Conservation (phyloP, 2,113 vertebrate genomes). For the Ceyx cyanopectus region DNA sequence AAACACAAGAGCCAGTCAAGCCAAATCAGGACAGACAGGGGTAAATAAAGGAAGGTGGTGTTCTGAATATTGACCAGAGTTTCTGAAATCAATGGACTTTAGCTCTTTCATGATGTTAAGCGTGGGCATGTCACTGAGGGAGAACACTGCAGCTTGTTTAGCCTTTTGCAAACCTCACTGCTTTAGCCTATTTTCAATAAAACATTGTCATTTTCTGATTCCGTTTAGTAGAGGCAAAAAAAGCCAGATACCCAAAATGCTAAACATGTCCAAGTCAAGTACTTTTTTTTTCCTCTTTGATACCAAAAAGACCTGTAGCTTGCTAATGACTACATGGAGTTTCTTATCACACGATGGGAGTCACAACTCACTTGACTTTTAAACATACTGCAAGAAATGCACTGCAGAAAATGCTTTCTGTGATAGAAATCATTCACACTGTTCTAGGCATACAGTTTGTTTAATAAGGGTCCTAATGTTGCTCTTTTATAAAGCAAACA, state of each 20-base stretch:
- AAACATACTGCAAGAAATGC: not conserved
- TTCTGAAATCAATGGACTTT: not conserved
- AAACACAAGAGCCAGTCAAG: not conserved
- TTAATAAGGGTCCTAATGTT: not conserved
- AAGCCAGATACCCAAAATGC: not conserved
- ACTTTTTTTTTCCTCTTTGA: not conserved
- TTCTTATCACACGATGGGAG: not conserved
- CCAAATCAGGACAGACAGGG: not conserved
- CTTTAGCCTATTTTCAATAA: not conserved
- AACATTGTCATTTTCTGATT: not conserved
- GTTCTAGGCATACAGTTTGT: not conserved
- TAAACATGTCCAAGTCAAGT: not conserved
- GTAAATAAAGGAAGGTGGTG: not conserved
- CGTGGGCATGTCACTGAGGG: not conserved
- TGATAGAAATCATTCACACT: not conserved
- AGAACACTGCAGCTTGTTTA: not conserved
- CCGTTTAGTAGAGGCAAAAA: not conserved
- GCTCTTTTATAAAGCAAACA: not conserved
- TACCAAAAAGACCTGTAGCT: not conserved
- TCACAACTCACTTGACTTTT: not conserved
- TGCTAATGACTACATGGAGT: not conserved
- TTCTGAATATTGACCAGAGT: not conserved
- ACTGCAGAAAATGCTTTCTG: not conserved
- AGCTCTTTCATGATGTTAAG: not conserved
- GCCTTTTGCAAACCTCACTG: not conserved